A percentile compares a stretch with the other conserved stretches of the same genome.
Evolutionary conservation across 2,888 invertebrate genomes (phyloP).

Genomic region (Trachelus stipa): DNA sequence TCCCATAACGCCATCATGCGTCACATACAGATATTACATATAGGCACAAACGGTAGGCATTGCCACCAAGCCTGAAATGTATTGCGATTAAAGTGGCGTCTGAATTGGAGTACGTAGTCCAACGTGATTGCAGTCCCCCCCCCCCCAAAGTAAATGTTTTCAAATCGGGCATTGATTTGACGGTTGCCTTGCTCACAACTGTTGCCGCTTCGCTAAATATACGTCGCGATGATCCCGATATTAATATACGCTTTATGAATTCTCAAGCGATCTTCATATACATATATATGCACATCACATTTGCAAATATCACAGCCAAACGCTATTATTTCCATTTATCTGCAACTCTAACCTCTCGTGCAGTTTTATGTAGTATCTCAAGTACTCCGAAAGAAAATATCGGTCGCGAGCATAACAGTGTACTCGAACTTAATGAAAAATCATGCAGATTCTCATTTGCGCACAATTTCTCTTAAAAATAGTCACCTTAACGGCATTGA

Average conservation of each 20-base stretch:
- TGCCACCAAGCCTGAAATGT: background rate
- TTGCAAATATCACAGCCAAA: background rate
- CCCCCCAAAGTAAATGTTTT: constrained; percentile 19
- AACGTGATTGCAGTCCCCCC: background rate
- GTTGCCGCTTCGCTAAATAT: constrained; percentile 25
- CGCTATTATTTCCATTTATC: background rate
- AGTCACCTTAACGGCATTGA: background rate
- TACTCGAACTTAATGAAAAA: background rate
- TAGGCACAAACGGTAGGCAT: background rate
- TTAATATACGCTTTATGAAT: background rate
- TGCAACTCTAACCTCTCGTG: background rate
- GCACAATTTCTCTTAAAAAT: background rate
- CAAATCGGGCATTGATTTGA: constrained; percentile 25
- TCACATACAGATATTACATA: background rate
- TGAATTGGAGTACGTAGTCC: background rate
- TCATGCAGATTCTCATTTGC: background rate
- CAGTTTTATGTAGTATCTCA: background rate
- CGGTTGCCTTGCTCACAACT: constrained; percentile 19
- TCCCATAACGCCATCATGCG: background rate
- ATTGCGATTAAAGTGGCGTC: background rate
- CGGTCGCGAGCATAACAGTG: background rate
- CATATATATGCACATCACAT: background rate
- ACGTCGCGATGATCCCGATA: constrained; percentile 27
- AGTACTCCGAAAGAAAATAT: background rate
- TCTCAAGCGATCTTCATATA: background rate